A percentile compares a stretch with the other conserved stretches of the same genome.
phyloP scores from a whole-genome alignment of 1,140 invertebrate genomes.

The Drosophila prosaltans region DNA sequence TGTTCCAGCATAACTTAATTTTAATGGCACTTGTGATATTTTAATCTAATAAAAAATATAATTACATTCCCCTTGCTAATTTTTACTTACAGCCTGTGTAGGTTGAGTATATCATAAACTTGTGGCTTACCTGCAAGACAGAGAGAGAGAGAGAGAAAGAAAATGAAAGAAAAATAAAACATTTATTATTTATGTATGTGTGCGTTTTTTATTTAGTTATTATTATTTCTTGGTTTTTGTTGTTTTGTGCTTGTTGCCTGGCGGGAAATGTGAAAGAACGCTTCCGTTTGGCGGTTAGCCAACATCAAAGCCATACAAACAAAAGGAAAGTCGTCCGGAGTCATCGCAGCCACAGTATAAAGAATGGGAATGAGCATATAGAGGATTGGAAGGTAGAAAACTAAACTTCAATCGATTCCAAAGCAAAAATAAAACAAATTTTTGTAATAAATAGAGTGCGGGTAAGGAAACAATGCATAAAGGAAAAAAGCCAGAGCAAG shows the following conservation, averaged over 20 bases:
- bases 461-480: constrained; percentile 25
- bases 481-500: constrained; percentile 39
- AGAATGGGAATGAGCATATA: no score
- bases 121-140: constrained; percentile 67
- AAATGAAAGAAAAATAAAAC: constrained; percentile 38
- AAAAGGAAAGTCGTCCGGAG: constrained; percentile 23
- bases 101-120: background rate
- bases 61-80: constrained; percentile 55
- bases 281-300: constrained; percentile 22
- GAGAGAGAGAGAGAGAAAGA: background rate
- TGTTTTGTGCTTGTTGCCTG: constrained; percentile 30
- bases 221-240: constrained; percentile 2
- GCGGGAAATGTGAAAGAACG: constrained; percentile 31
- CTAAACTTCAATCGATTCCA: constrained; percentile 75
- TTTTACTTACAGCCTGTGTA: constrained; percentile 45
- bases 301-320: constrained; percentile 65
- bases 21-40: constrained; percentile 67
- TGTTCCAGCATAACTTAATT: constrained; percentile 56
- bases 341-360: constrained; percentile 6
- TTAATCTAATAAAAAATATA: constrained; percentile 71
- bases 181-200: constrained; percentile 30
- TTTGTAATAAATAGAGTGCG: constrained; percentile 46
- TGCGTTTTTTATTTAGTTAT: constrained; percentile 12
- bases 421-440: constrained; percentile 71
- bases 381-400: constrained; percentile 27